These are phyloP conservation scores for Dusona sp. DNA, from an alignment of 2,888 invertebrate genomes.

Conservation along the genomic window DNA sequence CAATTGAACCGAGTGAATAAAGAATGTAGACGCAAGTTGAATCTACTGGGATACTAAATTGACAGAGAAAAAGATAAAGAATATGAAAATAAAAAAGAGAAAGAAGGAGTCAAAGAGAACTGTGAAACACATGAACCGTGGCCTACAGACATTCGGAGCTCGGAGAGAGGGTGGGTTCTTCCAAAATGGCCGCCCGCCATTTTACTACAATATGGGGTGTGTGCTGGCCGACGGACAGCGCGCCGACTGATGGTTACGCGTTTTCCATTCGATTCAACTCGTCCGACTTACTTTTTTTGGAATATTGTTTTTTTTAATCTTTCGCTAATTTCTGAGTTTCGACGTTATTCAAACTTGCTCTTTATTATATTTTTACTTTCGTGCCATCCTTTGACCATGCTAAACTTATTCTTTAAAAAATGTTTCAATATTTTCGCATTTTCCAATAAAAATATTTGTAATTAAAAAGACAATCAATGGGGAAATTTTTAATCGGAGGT, in stretches of 20 bases:
- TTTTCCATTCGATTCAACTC: not conserved
- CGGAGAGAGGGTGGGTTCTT: slow-evolving; percentile 66
- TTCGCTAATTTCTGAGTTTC: no score
- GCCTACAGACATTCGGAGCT: slow-evolving; percentile 41
- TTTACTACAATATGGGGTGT: slow-evolving; percentile 70
- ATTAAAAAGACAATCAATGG: not conserved
- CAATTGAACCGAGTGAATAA: slow-evolving; percentile 75
- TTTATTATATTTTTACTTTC: not conserved
- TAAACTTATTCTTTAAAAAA: not conserved
- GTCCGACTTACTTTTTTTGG: not conserved
- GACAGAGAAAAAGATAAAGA: slow-evolving; percentile 73
- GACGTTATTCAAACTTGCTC: not conserved
- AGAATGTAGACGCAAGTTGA: slow-evolving; percentile 13
- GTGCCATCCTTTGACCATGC: not conserved
- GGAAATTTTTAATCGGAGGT: not conserved
- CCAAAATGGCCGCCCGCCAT: slow-evolving; percentile 82
- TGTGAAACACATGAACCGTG: slow-evolving; percentile 12
- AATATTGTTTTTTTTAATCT: not conserved
- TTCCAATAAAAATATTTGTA: not conserved
- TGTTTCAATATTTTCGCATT: not conserved
- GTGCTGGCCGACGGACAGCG: slow-evolving; percentile 63
- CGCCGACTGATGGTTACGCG: not conserved
- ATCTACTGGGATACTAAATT: slow-evolving; percentile 33
- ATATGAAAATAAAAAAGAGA: slow-evolving; percentile 28
- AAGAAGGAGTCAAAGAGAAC: not conserved